Evolutionary conservation across 64 coral and sea anemone species (phyloP).

Genomic region (Platygyra sinensis): DNA sequence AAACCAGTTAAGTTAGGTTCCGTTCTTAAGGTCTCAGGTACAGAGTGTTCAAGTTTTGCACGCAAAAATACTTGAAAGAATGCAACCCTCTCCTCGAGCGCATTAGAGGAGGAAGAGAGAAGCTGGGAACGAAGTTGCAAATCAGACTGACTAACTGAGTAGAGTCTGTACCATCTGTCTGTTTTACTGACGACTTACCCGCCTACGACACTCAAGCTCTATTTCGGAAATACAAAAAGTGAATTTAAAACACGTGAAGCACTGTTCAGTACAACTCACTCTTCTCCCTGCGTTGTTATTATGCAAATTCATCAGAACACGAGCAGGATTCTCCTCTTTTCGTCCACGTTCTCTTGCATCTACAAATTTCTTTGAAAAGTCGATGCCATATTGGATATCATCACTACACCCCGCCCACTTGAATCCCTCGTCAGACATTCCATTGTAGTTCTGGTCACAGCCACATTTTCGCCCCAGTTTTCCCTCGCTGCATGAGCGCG

Average conservation of each 20-base stretch:
- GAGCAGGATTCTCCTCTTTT: slow-evolving; percentile 53
- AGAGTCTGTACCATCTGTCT: no score
- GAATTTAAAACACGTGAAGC: background rate
- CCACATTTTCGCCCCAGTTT: slow-evolving; percentile 80
- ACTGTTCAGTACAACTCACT: slow-evolving; percentile 34
- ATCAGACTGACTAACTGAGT: no score
- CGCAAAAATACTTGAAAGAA: no score
- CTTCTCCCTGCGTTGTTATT: slow-evolving; percentile 87
- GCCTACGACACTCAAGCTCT: background rate
- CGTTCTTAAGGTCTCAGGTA: no score
- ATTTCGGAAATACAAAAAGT: background rate
- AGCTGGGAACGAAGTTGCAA: no score
- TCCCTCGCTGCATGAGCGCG: slow-evolving; percentile 76
- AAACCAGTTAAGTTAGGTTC: no score
- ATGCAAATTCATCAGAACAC: slow-evolving; percentile 95
- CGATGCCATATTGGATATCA: slow-evolving; percentile 85
- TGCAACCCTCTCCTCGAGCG: no score
- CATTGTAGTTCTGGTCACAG: slow-evolving; percentile 72
- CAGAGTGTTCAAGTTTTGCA: no score
- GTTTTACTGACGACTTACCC: no score
- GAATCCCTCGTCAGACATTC: slow-evolving; percentile 56
- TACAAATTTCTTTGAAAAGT: slow-evolving; percentile 78
- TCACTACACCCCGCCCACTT: slow-evolving; percentile 96
- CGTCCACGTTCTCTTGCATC: slow-evolving; percentile 87
- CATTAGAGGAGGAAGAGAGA: no score